Evolutionary conservation across 2,888 invertebrate species (phyloP), one percentile per base, ranked within the genome.

Genomic region (Parnassius apollo): DNA sequence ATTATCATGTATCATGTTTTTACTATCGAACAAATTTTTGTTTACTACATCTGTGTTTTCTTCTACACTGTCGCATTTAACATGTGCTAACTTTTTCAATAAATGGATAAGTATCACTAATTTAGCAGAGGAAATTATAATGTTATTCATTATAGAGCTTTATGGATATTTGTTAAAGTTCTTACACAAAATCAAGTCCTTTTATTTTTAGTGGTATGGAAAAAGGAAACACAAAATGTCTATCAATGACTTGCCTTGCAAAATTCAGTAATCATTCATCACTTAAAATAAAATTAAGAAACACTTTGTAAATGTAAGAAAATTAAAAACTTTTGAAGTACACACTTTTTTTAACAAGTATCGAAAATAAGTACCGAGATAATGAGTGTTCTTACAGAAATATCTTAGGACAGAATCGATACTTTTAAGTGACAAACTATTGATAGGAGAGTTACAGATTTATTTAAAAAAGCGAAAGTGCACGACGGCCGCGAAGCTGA

Each of bases 401-500:
- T 7, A 35, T 35, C 35, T 35, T 35, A 35, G 7, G 35, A 7
- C 22, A 46, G 11, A 42, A 44, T 55, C 49, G 50, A 46, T 49
- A 13, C 62, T 51, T 22, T 25, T 42, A 52, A 49, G 35, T 65
- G 64, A 58, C 56, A 68, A 65, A 57, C 65, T 66, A 67, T 66
- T 78, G 78, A 78, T 72, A 69, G 61, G 59, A 66, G 60, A 59
- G 66, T 61, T 65, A 65, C 60, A 67, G 66, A 69, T 68, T 62
- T 59, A 60, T 64, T 66, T 67, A 68, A 61, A 67, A 72, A 73
- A 74, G 75, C 74, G 85, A 89, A 88, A 88, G 88, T 82, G 75
- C 66, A 72, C 49, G 52, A 60, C 69, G 70, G 65, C 69, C 80
- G 77, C 80, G 68, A 63, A 70, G 74, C 66, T 66, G 72, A 72